These are phyloP conservation scores for Danio kyathit DNA, from an alignment of 2,797 vertebrate species.

Conservation along the genomic window DNA sequence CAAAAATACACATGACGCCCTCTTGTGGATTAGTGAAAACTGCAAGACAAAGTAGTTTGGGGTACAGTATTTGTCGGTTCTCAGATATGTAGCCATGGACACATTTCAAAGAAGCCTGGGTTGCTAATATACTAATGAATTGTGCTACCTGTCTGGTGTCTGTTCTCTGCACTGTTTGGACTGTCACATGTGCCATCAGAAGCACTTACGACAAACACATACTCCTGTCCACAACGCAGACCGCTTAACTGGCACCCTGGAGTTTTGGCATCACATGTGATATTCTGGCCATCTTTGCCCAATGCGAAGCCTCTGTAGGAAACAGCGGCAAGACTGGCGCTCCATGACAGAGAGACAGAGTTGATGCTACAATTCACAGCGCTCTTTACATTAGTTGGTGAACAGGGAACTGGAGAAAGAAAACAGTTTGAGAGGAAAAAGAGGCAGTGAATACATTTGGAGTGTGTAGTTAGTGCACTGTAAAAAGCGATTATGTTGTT, in stretches of 20 bases:
- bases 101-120: too few species aligned
- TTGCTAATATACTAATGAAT: too few species aligned
- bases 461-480: neutral
- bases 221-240: conserved; percentile 76
- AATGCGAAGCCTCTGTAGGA: conserved; percentile 74
- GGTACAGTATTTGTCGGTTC: too few species aligned
- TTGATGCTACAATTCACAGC: conserved; percentile 69
- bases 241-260: conserved; percentile 65
- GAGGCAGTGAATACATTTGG: neutral
- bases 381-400: conserved; percentile 68
- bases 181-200: conserved; percentile 74
- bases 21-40: too few species aligned
- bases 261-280: conserved; percentile 62
- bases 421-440: neutral
- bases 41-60: too few species aligned
- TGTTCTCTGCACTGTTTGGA: conserved; percentile 65
- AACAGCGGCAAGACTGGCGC: conserved; percentile 69
- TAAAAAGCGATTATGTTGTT: too few species aligned
- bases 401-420: conserved; percentile 74
- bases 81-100: too few species aligned
- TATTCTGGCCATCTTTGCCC: conserved; percentile 63
- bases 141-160: conserved; percentile 72
- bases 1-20: too few species aligned
- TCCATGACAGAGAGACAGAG: conserved; percentile 71
- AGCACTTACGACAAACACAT: conserved; percentile 74